These are phyloP conservation scores for Cotesia chilonis DNA, from an alignment of 1,140 invertebrate species.

Conservation along the genomic window DNA sequence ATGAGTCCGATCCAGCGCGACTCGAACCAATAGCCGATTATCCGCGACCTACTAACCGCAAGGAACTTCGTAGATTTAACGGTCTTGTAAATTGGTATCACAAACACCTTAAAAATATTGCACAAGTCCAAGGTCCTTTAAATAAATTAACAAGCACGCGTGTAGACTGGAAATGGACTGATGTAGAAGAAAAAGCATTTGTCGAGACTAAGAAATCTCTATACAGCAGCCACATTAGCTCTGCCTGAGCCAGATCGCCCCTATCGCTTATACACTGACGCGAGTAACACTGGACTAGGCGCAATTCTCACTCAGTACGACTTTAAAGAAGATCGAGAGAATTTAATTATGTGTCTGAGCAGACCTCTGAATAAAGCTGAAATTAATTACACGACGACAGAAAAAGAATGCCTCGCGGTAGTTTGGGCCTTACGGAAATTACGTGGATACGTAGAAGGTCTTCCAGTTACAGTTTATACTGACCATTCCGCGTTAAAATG, in stretches of 20 bases:
- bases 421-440: not conserved
- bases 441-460: not conserved
- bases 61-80: not conserved
- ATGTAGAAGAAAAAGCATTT: not conserved
- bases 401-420: slow-evolving; percentile 5
- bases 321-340: not conserved
- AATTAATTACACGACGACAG: slow-evolving; percentile 2
- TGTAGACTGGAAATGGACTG: no score
- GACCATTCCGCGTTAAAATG: slow-evolving; percentile 1
- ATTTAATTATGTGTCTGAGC: not conserved
- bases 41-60: no score
- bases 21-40: no score
- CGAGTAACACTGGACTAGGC: not conserved
- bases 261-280: not conserved
- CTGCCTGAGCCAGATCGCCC: not conserved
- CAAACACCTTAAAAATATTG: not conserved
- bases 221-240: not conserved
- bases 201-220: not conserved
- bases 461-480: not conserved
- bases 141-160: not conserved
- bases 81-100: not conserved
- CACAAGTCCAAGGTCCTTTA: not conserved
- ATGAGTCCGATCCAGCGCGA: no score
- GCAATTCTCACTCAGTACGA: not conserved
- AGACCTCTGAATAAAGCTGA: not conserved